phyloP scores from a whole-genome alignment of 2,797 vertebrate species.

The Lacerta agilis region DNA sequence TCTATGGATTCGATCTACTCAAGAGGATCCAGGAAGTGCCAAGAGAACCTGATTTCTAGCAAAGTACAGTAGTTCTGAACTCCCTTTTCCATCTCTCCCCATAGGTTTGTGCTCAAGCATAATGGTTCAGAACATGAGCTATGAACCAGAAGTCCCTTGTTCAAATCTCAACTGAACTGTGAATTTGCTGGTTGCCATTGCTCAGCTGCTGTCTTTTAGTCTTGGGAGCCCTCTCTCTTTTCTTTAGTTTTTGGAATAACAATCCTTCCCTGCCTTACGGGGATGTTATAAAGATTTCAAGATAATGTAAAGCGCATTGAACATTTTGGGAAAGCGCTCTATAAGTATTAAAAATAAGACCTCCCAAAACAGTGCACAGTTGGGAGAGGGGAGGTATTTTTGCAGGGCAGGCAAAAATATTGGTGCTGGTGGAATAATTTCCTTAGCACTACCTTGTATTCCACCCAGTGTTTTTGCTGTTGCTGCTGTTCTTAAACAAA shows the following conservation, averaged over 20 bases:
- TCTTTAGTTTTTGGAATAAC: not conserved
- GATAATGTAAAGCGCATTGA: not conserved
- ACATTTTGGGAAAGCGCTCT: not conserved
- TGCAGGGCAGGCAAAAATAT: no score
- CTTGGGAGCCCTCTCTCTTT: not conserved
- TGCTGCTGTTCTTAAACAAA: not conserved
- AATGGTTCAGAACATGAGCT: not conserved
- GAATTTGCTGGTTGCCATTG: not conserved
- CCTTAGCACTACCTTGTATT: no score
- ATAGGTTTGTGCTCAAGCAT: not conserved
- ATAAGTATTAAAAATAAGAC: conserved; percentile 6
- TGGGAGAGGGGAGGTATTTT: no score
- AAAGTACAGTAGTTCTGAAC: not conserved
- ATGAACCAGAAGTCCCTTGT: not conserved
- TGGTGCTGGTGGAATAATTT: no score
- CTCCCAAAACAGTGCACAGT: no score
- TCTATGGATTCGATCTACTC: no score
- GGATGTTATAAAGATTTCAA: conserved; percentile 12
- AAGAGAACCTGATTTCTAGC: not conserved
- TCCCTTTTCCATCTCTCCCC: not conserved
- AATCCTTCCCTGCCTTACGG: not conserved
- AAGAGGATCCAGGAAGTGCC: not conserved
- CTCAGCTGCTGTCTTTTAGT: not conserved
- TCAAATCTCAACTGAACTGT: not conserved
- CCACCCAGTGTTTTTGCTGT: no score